A percentile compares a stretch with the other conserved stretches of the same genome.
These are phyloP conservation scores for Sarcophaga subvicina DNA, from an alignment of 2,888 invertebrate species.

Conservation along the genomic window DNA sequence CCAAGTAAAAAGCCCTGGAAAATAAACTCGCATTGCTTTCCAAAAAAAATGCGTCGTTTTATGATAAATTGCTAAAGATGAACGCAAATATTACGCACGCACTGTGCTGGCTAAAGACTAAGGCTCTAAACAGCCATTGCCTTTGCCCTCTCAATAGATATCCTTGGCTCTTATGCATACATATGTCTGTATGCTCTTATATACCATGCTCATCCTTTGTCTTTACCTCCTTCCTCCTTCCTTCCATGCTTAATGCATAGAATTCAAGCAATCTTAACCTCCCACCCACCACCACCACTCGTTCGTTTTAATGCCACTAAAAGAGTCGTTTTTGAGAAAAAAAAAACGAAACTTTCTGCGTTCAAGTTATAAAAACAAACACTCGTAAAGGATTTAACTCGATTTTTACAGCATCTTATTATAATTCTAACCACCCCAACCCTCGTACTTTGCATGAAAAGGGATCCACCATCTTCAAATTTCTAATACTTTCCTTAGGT, in stretches of 20 bases:
- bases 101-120: slow-evolving; percentile 28
- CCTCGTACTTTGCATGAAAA: neutral
- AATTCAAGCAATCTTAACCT: slow-evolving; percentile 49
- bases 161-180: neutral
- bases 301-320: neutral
- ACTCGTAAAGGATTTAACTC: slow-evolving; percentile 69
- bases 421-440: slow-evolving; percentile 11
- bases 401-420: slow-evolving; percentile 63
- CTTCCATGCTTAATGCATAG: neutral
- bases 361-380: slow-evolving; percentile 49
- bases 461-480: neutral
- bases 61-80: slow-evolving; percentile 68
- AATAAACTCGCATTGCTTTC: slow-evolving; percentile 54
- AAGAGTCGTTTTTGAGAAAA: neutral
- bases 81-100: slow-evolving; percentile 12
- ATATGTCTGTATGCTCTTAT: neutral
- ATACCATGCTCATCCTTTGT: slow-evolving; percentile 40
- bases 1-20: neutral
- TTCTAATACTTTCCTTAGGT: neutral
- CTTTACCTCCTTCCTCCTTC: neutral
- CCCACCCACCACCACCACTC: neutral
- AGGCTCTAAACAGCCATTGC: slow-evolving; percentile 27
- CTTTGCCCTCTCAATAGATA: too few relatives aligned
- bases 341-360: neutral
- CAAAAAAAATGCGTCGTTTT: slow-evolving; percentile 57